Evolutionary conservation across 1,140 invertebrate species (phyloP), one percentile per base, ranked within the genome.

Genomic region (Polypedilum vanderplanki): DNA sequence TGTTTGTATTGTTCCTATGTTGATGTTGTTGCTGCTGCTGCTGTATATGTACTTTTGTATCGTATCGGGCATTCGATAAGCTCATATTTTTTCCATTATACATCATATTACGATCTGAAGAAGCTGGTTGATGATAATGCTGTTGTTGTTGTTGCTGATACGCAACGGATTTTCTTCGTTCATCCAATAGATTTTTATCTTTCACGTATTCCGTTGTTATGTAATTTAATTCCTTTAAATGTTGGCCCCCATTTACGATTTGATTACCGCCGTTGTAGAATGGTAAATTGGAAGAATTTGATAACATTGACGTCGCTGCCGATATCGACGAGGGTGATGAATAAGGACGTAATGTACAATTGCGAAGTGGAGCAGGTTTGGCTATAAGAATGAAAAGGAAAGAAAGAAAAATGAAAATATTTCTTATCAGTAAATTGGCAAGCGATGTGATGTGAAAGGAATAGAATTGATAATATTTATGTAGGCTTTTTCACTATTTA

Each of bases 361-460:
- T 96, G 17, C 89, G 87, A 73, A 94, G 84, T 0, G 92, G 86
- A 76, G 90, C 90, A 2, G 94, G 94, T 78, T 91, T 91, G 33
- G 90, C 90, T 91, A 80, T 65, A 22, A 74, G 24, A 17, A 46
- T 46, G 40, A 3, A 73, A 20, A 7, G 40, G 9, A 74, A 46
- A 46, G 17, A 73, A 73, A 24, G 9, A n/a, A 46, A 46, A n/a
- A 57, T 4, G 4, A 15, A 57, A 57, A 57, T n/a, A 3, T 15
- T 57, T 57, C n/a, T 57, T 57, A 57, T 57, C 24, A 33, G 24
- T 33, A 33, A 33, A 33, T 33, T 33, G 24, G 24, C 24, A 33
- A 33, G 24, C 24, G 24, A 33, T 33, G 24, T 33, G 24, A 33
- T 33, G 24, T 33, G 24, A 33, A 5, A 33, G 24, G 24, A 33